Evolutionary conservation across 37 sponge, comb jelly and placozoan genomes (phyloP).

Genomic region (Beroe ovata): DNA sequence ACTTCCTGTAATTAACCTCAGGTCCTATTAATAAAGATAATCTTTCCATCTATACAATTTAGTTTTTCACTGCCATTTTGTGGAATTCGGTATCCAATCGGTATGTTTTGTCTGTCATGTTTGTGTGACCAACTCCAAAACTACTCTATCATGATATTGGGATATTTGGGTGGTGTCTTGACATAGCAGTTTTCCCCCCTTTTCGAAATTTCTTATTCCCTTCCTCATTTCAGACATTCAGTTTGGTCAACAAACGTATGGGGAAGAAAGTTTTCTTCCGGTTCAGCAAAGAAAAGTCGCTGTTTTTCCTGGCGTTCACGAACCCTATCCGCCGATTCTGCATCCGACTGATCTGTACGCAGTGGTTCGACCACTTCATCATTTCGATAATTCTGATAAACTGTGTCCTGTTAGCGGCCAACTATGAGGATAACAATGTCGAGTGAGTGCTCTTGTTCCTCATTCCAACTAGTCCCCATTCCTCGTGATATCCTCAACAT

Average conservation of each 20-base stretch:
- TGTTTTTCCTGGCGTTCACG: conserved; percentile 33
- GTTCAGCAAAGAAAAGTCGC: conserved; percentile 68
- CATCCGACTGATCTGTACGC: conserved; percentile 56
- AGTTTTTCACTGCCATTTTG: no score
- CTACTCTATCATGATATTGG: no score
- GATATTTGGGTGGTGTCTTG: no score
- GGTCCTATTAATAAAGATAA: no score
- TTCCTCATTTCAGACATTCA: conserved; percentile 53
- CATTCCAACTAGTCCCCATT: neutral
- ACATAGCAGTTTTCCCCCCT: no score
- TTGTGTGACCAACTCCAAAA: neutral
- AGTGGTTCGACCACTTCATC: conserved; percentile 67
- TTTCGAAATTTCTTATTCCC: no score
- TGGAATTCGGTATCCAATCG: no score
- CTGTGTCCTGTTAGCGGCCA: conserved; percentile 38
- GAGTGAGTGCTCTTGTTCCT: no score
- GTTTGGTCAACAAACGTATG: conserved; percentile 67
- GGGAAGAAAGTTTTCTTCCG: conserved; percentile 65
- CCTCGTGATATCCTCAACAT: no score
- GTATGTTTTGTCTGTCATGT: neutral
- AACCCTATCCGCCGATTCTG: conserved; percentile 44
- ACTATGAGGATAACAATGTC: neutral
- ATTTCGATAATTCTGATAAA: conserved; percentile 48
- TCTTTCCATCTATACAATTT: no score
- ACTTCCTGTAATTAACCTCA: no score